Conservation (phyloP, 1,140 invertebrate genomes). For the Adelges cooleyi region DNA sequence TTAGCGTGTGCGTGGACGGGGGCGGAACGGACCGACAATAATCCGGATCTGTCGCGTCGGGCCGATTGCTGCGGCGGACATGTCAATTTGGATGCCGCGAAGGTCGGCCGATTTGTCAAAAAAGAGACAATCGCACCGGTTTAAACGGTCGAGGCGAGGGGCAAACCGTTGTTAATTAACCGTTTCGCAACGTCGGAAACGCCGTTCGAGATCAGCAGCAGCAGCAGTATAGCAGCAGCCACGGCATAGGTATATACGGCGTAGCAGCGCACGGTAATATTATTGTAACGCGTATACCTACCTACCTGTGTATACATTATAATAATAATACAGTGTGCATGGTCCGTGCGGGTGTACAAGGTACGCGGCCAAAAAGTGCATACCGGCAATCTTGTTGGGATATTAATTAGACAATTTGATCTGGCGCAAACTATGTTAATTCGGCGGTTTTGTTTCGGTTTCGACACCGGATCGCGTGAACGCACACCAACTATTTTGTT, state of each 20-base stretch:
- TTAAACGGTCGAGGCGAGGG: not conserved
- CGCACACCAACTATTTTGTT: not conserved
- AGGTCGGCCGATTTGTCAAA: conserved; percentile 18
- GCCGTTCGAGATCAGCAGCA: not conserved
- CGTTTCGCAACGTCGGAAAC: conserved; percentile 11
- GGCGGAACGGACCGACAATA: too few species aligned
- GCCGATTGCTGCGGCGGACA: not conserved
- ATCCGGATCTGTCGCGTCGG: too few species aligned
- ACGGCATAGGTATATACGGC: too few species aligned
- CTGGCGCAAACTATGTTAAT: not conserved
- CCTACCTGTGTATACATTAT: too few species aligned
- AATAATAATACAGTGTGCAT: too few species aligned
- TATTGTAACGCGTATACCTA: too few species aligned
- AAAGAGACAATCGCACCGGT: conserved; percentile 1
- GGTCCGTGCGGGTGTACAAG: too few species aligned
- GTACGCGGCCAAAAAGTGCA: too few species aligned
- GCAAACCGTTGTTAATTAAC: not conserved
- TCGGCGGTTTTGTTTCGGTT: conserved; percentile 14
- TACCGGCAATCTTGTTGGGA: too few species aligned
- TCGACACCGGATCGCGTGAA: not conserved
- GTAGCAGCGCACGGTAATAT: too few species aligned
- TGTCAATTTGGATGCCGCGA: conserved; percentile 5
- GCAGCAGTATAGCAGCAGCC: too few species aligned
- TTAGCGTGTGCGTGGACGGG: too few species aligned
- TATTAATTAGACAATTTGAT: conserved; percentile 22